Percentiles rank a stretch among this genome's conserved stretches.
Conservation (phyloP, 2,888 invertebrate genomes). For the Aromia moschata region DNA sequence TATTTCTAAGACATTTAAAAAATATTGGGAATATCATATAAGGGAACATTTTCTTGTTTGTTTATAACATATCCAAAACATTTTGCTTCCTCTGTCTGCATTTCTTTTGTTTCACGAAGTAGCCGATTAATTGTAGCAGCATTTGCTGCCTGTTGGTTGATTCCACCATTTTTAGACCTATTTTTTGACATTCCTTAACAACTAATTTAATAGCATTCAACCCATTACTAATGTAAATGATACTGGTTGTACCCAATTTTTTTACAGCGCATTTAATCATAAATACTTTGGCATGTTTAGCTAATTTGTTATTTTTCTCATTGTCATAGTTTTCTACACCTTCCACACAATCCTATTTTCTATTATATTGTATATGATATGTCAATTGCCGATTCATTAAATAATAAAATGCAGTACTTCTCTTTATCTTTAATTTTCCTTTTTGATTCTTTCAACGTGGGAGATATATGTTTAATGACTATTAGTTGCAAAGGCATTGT, state of each 20-base stretch:
- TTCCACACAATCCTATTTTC: neutral
- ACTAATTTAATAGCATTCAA: neutral
- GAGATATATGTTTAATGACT: too few relatives aligned
- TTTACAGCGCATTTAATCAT: slow-evolving; percentile 1
- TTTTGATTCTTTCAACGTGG: too few relatives aligned
- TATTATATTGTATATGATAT: neutral
- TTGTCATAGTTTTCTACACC: slow-evolving; percentile 5
- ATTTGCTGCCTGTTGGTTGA: neutral
- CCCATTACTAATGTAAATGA: neutral
- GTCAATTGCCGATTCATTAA: neutral
- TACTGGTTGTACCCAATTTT: neutral
- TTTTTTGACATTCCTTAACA: neutral
- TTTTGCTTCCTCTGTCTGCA: neutral
- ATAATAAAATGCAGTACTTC: neutral
- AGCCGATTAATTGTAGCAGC: neutral
- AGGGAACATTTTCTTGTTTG: neutral
- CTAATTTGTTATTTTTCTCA: neutral
- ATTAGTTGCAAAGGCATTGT: too few relatives aligned
- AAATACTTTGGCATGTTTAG: slow-evolving; percentile 14
- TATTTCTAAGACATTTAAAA: slow-evolving; percentile 4
- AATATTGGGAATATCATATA: slow-evolving; percentile 1
- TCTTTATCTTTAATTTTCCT: too few relatives aligned
- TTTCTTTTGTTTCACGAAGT: neutral
- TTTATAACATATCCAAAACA: neutral
- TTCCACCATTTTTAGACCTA: neutral